Evolutionary conservation across 2,888 invertebrate species (phyloP), one percentile per base, ranked within the genome.

Genomic region (Halocaridina rubra): DNA sequence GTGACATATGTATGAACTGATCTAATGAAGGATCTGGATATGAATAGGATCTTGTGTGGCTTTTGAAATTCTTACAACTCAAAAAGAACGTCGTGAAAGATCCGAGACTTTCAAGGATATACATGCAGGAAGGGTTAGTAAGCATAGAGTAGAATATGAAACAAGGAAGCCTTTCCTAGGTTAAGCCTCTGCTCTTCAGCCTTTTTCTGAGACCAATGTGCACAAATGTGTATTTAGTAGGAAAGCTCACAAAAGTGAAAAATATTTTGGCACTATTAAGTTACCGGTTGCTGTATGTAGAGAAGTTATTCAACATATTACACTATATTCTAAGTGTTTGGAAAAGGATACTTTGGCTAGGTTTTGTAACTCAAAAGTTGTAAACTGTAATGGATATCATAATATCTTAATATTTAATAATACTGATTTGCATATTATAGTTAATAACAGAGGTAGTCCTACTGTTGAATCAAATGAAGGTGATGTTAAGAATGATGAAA

Each of bases 281-380:
- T 57, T 79, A 10, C 13, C 53, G 29, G 32, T 5, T 10, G 33
- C 53, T 79, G 69, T 53, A 13, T 16, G 80, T 10, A 71, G 57
- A 80, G 69, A 53, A n/a, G 46, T 22, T 24, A 64, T 76, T 7
- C 59, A 19, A 19, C 32, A n/a, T 27, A 61, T 61, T 13, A 57
- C 57, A 13, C 32, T 79, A 67, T 71, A 32, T 71, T 80, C 71
- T 27, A 71, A 24, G 22, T 80, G 80, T 53, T 30, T 80, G 13
- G 22, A n/a, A n/a, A 80, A 80, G 30, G 71, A 32, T 8, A 69
- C 69, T 22, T 16, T 80, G 3, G 39, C 3, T 24, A 19, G 39
- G 46, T 29, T 5, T 0, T 69, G 53, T 24, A 53, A 69, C 27
- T 24, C 57, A n/a, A 71, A 59, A 32, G 69, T 13, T 61, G 30